A percentile compares a stretch with the other conserved stretches of the same genome.
These are phyloP conservation scores for Alaudala cheleensis DNA, from an alignment of 2,113 vertebrate genomes.

Conservation along the genomic window DNA sequence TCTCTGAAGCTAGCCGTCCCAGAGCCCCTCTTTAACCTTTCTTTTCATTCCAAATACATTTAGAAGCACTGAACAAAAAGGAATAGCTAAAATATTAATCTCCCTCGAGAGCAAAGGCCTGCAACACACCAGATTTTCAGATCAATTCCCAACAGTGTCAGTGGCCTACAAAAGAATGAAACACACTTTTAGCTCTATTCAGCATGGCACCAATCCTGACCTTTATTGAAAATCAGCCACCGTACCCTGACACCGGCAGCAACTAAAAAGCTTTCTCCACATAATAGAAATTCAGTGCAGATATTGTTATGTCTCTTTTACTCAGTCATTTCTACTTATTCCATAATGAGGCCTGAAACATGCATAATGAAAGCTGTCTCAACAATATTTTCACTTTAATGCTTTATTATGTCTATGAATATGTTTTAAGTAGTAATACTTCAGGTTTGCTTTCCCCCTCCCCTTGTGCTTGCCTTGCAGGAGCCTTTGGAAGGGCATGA, in stretches of 20 bases:
- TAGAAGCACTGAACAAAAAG: constrained; percentile 82
- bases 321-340: constrained; percentile 90
- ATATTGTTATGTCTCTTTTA: constrained; percentile 83
- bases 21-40: constrained; percentile 88
- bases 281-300: constrained; percentile 92
- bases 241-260: constrained; percentile 75
- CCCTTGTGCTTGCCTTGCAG: constrained; percentile 19
- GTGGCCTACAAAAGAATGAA: constrained; percentile 81
- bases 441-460: constrained; percentile 46
- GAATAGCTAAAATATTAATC: constrained; percentile 90
- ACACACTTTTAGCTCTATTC: constrained; percentile 80
- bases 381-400: constrained; percentile 95
- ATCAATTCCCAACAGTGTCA: constrained; percentile 86
- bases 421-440: constrained; percentile 84
- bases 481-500: constrained; percentile 51
- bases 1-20: constrained; percentile 86
- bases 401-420: constrained; percentile 90
- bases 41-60: constrained; percentile 87
- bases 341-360: constrained; percentile 88
- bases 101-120: constrained; percentile 83
- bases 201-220: constrained; percentile 79
- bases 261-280: constrained; percentile 72
- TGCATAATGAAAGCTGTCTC: constrained; percentile 94
- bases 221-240: constrained; percentile 82
- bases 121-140: constrained; percentile 82